Evolutionary conservation across 2,113 vertebrate genomes (phyloP), one percentile per base, ranked within the genome.

Genomic region (Crypturellus undulatus): DNA sequence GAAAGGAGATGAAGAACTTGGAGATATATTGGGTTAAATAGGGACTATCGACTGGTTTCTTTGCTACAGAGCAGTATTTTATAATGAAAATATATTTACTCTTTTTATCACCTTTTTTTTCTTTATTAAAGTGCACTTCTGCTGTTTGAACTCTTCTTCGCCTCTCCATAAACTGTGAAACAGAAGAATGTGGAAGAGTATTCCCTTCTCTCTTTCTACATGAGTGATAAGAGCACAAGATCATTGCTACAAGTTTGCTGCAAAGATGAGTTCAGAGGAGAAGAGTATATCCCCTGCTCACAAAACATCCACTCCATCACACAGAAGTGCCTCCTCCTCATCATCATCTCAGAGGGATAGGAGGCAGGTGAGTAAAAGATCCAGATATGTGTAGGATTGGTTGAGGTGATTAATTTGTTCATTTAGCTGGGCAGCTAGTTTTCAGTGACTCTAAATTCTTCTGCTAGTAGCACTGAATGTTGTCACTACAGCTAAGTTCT

Each of bases 261-360:
- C 98, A 96, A 97, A 98, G 85, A 98, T 99, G 98, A 99, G 98
- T 98, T 98, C 99, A 26, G 99, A 99, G 93, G 99, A 99, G 96
- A 99, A 99, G 97, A 98, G 96, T 94, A 67, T 97, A 94, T 98
- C 98, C 69, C 98, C 98, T 76, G 97, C 98, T 97, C 99, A 99
- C 97, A 99, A 98, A 97, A 98, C 92, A 34, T 97, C 99, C 91
- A 99, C 99, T 38, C 99, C 99, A 12, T 98, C 99, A 72, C 99
- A 99, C 83, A 99, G 99, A 98, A 99, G 98, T 97, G 98, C 98
- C 96, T 99, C 99, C 54, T 99, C 98, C 26, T 99, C 99, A 6
- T 98, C 98, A 2, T 99, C 99, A 0, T 99, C 99, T 87, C 99
- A 99, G 94, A 98, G 99, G 58, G 99, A 99, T 92, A 99, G 98